Evolutionary conservation across 1,140 invertebrate genomes (phyloP).

Genomic region (Triops cancriformis): DNA sequence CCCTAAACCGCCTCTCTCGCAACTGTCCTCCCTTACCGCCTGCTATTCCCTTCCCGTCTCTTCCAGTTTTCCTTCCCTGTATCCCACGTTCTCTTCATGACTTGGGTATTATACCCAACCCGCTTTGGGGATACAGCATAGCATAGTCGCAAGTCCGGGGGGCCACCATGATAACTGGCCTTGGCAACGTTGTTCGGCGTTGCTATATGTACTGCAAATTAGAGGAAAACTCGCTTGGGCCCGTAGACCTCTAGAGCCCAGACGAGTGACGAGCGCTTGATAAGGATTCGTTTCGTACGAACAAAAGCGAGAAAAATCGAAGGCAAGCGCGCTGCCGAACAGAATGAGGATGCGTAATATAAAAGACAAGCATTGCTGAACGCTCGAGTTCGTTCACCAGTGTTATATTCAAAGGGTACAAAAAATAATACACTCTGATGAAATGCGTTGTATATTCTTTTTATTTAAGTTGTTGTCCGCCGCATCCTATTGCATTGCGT

Average conservation of each 20-base stretch:
- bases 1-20: background rate
- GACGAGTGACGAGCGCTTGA: slow-evolving; percentile 12
- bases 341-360: background rate
- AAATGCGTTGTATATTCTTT: too few species aligned
- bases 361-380: background rate
- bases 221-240: background rate
- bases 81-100: background rate
- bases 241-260: background rate
- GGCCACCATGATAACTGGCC: slow-evolving; percentile 12
- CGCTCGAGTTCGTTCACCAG: too few species aligned
- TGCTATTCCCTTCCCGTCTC: background rate
- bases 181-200: slow-evolving; percentile 3
- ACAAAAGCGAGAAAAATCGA: background rate
- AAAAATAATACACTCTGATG: too few species aligned
- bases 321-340: background rate
- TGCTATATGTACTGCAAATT: background rate
- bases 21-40: background rate
- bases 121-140: background rate
- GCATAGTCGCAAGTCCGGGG: background rate
- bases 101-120: background rate
- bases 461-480: background rate
- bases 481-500: background rate
- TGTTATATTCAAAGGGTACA: too few species aligned
- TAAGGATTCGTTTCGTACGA: slow-evolving; percentile 8
- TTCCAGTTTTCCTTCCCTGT: background rate